Percentiles rank a stretch among this genome's conserved stretches.
These are phyloP conservation scores for Dunckerocampus dactyliophorus DNA, from an alignment of 2,113 vertebrate genomes.

Conservation along the genomic window DNA sequence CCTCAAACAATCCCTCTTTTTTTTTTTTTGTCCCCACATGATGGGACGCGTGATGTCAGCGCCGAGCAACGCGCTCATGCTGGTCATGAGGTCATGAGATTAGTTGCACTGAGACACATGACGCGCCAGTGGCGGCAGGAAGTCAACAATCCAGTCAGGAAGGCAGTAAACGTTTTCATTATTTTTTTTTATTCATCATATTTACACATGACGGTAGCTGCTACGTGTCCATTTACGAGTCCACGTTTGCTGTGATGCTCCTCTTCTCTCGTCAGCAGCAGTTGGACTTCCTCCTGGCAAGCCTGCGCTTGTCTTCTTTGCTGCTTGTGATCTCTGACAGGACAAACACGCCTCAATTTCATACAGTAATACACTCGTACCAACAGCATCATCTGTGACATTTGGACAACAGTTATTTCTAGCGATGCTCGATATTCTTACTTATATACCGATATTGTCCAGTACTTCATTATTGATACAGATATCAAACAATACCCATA, in stretches of 20 bases:
- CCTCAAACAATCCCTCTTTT: neutral
- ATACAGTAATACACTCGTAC: neutral
- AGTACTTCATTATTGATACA: too few relatives aligned
- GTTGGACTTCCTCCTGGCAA: conserved; percentile 70
- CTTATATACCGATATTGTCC: too few relatives aligned
- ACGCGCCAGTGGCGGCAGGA: neutral
- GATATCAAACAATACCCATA: too few relatives aligned
- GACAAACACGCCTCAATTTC: neutral
- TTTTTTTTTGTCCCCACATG: neutral
- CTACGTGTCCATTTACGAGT: too few relatives aligned
- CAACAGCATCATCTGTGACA: too few relatives aligned
- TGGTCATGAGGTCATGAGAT: neutral
- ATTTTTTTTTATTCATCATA: neutral
- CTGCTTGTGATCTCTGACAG: conserved; percentile 78
- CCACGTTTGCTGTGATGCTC: neutral
- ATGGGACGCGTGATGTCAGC: neutral
- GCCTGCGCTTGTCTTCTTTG: conserved; percentile 67
- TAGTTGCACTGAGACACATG: conserved; percentile 1
- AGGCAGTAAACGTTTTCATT: neutral
- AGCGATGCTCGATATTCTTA: too few relatives aligned
- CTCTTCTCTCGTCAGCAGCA: conserved; percentile 77
- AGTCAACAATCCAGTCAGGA: neutral
- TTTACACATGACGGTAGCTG: too few relatives aligned
- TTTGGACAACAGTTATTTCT: too few relatives aligned
- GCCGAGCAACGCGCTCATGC: neutral